Evolutionary conservation across 2,113 vertebrate genomes (phyloP).

Genomic region (Nesoenas mayeri): DNA sequence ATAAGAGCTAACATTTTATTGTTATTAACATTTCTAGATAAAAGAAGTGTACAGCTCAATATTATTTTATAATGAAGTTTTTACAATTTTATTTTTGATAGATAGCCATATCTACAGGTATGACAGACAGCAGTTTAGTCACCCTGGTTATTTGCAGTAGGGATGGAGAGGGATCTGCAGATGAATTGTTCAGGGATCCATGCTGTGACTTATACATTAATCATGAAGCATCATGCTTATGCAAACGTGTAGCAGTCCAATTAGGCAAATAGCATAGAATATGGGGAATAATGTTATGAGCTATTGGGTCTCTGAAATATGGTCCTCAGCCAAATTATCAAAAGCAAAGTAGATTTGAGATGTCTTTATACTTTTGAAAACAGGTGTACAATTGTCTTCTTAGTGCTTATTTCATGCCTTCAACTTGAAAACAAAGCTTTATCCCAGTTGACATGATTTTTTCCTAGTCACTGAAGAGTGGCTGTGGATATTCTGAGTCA

Average conservation of each 20-base stretch:
- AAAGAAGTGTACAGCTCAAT: conserved; percentile 3
- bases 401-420: conserved; percentile 69
- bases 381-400: conserved; percentile 72
- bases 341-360: conserved; percentile 67
- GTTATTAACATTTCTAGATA: neutral
- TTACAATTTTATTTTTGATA: conserved; percentile 15
- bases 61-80: neutral
- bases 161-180: neutral
- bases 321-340: conserved; percentile 71
- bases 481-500: conserved; percentile 67
- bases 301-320: conserved; percentile 72
- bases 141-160: conserved; percentile 45
- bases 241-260: conserved; percentile 70
- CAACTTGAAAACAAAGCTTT: conserved; percentile 70
- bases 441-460: conserved; percentile 66
- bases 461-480: conserved; percentile 57
- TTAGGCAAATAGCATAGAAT: conserved; percentile 70
- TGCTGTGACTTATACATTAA: conserved; percentile 75
- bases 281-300: conserved; percentile 71
- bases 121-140: conserved; percentile 12
- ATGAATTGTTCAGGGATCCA: conserved; percentile 59
- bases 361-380: conserved; percentile 72
- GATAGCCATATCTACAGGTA: neutral
- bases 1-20: neutral
- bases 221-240: conserved; percentile 74